phyloP scores from a whole-genome alignment of 1,140 invertebrate genomes.

The Akabosia matsudoensis region DNA sequence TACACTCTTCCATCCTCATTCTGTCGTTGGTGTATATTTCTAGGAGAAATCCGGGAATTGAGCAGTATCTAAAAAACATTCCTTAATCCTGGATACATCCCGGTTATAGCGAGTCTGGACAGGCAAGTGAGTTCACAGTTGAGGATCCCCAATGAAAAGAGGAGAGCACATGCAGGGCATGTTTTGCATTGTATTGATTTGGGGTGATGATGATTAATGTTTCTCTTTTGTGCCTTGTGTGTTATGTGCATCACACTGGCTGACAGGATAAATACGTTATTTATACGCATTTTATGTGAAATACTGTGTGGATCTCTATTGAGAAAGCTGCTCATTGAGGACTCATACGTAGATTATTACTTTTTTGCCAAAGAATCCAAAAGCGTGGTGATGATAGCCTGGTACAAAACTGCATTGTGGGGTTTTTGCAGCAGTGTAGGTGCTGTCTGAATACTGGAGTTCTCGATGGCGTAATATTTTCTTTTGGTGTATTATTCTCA shows the following conservation, averaged over 20 bases:
- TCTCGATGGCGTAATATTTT: conserved; percentile 3
- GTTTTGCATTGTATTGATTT: conserved; percentile 17
- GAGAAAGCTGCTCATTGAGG: not conserved
- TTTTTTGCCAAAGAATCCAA: not conserved
- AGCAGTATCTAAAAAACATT: no score
- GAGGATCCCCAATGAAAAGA: not conserved
- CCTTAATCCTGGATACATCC: no score
- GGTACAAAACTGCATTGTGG: not conserved
- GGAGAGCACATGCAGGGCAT: not conserved
- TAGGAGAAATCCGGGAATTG: no score
- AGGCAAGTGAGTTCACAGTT: not conserved
- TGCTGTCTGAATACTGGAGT: not conserved
- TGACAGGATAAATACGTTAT: conserved; percentile 25
- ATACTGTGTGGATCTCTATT: conserved; percentile 16
- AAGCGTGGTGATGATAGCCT: not conserved
- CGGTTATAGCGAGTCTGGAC: no score
- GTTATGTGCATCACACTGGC: not conserved
- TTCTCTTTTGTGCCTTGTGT: conserved; percentile 1
- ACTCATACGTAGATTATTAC: not conserved
- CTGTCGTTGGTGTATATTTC: no score
- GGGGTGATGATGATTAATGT: conserved; percentile 24
- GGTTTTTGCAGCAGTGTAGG: not conserved
- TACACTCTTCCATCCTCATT: no score
- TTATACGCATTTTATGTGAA: conserved; percentile 22
- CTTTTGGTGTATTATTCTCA: conserved; percentile 4